Conservation (phyloP, 2,113 vertebrate species). For the Sorex araneus region DNA sequence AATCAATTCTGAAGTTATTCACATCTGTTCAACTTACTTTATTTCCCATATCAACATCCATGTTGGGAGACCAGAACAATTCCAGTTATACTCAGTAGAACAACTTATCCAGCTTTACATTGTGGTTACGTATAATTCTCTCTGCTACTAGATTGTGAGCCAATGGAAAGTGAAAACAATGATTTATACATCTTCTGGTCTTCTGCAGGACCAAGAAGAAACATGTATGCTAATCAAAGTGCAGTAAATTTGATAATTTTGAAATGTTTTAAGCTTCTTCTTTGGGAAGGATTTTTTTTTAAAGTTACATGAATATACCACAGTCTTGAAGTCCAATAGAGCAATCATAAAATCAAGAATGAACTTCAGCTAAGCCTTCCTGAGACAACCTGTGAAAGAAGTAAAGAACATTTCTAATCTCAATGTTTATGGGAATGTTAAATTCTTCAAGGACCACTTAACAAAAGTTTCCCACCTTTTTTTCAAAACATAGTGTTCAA, state of each 20-base stretch:
- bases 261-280: background rate
- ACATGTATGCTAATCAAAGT: background rate
- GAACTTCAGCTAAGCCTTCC: constrained; percentile 3
- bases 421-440: background rate
- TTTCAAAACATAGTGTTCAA: constrained; percentile 8
- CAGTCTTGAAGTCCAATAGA: background rate
- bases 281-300: background rate
- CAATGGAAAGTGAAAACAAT: background rate
- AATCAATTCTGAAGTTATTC: background rate
- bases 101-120: background rate
- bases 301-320: background rate
- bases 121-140: background rate
- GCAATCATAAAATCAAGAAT: background rate
- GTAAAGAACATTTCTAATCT: background rate
- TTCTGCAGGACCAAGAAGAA: constrained; percentile 21
- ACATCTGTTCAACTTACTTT: background rate
- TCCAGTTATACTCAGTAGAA: background rate
- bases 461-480: background rate
- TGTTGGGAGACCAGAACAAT: background rate
- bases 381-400: constrained; percentile 18
- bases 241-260: background rate
- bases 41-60: background rate
- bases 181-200: constrained; percentile 23
- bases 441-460: background rate
- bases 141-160: background rate